Percentiles rank a stretch among this genome's conserved stretches.
phyloP scores from a whole-genome alignment of 2,797 vertebrate genomes.

The Apodemus agrarius region DNA sequence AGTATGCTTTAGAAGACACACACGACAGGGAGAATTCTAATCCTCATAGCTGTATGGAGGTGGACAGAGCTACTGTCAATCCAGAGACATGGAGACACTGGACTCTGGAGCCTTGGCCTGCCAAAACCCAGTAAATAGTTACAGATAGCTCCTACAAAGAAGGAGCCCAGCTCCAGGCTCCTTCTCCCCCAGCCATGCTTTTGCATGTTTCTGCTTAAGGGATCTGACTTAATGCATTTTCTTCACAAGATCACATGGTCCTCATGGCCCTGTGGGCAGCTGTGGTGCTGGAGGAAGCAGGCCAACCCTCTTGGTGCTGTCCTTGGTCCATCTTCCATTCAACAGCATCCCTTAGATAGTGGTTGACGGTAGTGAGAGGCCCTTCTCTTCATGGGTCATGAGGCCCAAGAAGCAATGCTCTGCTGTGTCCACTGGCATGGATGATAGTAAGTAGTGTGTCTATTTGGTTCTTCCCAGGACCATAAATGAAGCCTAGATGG shows the following conservation, averaged over 20 bases:
- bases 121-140: background rate
- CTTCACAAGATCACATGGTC: background rate
- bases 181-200: background rate
- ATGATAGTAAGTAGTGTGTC: background rate
- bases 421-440: too few relatives aligned
- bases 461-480: background rate
- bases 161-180: background rate
- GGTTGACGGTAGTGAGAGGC: background rate
- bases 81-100: accelerated
- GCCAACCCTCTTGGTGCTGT: background rate
- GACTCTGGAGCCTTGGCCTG: background rate
- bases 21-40: background rate
- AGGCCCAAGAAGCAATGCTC: background rate
- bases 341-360: accelerated
- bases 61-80: background rate
- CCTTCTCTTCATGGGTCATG: background rate
- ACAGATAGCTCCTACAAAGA: too few relatives aligned
- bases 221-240: background rate
- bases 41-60: background rate
- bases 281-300: background rate
- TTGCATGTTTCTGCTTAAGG: accelerated
- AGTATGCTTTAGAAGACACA: background rate
- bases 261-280: background rate
- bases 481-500: background rate
- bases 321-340: background rate